These are phyloP conservation scores for Equus przewalskii DNA, from an alignment of 2,113 vertebrate genomes.

Conservation along the genomic window DNA sequence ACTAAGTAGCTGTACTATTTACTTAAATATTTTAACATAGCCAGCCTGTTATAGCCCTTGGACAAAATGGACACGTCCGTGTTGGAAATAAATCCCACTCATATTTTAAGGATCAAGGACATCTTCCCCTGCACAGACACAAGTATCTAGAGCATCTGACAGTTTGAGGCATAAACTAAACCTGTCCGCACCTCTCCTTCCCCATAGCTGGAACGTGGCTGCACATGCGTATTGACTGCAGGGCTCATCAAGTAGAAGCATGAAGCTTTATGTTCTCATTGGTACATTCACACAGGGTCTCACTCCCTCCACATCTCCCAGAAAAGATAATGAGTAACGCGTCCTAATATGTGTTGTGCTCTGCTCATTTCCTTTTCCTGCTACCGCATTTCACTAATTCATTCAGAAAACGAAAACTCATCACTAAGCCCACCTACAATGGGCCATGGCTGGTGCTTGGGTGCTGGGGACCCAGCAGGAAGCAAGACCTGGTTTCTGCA, in stretches of 20 bases:
- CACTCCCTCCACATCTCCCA: not conserved
- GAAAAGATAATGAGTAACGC: not conserved
- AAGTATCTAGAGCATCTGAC: not conserved
- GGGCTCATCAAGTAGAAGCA: not conserved
- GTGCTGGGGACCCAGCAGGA: not conserved
- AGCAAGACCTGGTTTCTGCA: not conserved
- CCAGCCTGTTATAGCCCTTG: not conserved
- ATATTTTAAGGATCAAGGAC: not conserved
- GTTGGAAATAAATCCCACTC: not conserved
- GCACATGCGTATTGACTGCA: fast-evolving
- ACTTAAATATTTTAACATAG: not conserved
- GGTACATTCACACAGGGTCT: too few species aligned
- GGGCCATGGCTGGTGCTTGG: not conserved
- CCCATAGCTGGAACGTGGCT: not conserved
- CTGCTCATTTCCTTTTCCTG: not conserved
- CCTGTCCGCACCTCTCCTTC: not conserved
- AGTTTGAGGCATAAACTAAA: not conserved
- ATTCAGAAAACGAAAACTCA: not conserved
- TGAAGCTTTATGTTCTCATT: not conserved
- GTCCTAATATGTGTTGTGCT: not conserved
- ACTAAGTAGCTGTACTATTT: not conserved
- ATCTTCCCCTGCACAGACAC: not conserved
- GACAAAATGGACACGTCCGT: not conserved
- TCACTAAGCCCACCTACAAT: not conserved
- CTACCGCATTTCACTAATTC: not conserved